Base-by-base conservation (phyloP, 2,113 vertebrate species). In the Octodon degus region DNA sequence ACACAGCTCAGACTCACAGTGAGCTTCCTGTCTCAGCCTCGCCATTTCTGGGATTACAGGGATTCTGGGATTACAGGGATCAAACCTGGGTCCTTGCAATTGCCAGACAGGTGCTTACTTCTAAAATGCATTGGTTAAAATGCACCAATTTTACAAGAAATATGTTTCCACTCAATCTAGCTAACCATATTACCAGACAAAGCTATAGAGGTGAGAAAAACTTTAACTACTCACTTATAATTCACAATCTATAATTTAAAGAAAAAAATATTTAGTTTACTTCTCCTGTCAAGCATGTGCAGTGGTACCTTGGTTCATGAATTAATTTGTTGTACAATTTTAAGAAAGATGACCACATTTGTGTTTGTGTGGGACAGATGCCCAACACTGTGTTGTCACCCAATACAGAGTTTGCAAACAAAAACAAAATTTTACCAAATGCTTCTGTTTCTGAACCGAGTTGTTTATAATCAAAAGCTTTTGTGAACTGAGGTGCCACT, bases 231-330 rank as follows among this genome's bases (percentile, higher is more conserved):
- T 86, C 3, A 92, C 72, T 93, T 74, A 88, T 55, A 80, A 53
- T 53, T 20, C 17, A 80, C 60, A 89, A 86, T 82, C 94, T 95
- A 13, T 50, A 95, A 94, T 76, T 94, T 7, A 90, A 91, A 94
- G 65, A 55, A 22, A 90, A 76, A 91, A 60, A 22, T 67, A 4
- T 74, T 88, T 81, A 72, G 7, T 93, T 88, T 60, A 94, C 60
- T 60, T 27, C 32, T 14, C 32, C 5, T 8, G 8, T 43, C 19
- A 86, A n/a, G 25, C 8, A 85, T 20, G 40, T 30, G 68, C 43
- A 79, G 43, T 79, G 76, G 43, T 17, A 50, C 25, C 7, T 79
- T 50, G 14, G 43, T 50, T 50, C 74, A 77, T 47, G 25, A 77
- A 77, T 47, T 47, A 47, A 77, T 47, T 43, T 77, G 11, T 30